A percentile compares a stretch with the other conserved stretches of the same genome.
These are phyloP conservation scores for Actinia tenebrosa DNA, from an alignment of 64 coral and sea anemone genomes.

Conservation along the genomic window DNA sequence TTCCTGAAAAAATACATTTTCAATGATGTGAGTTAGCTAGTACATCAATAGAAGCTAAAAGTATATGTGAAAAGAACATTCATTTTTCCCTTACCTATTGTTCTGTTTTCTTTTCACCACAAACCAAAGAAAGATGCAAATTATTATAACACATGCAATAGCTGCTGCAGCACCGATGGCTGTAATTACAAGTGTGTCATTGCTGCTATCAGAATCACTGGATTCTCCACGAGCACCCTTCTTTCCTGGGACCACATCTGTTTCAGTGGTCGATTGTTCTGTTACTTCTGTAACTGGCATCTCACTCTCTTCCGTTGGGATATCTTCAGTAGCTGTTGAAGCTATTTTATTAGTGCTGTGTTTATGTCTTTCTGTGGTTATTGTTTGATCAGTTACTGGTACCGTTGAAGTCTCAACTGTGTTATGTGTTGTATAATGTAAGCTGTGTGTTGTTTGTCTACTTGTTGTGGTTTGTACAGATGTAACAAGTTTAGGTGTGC, in stretches of 20 bases:
- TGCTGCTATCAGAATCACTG: background rate
- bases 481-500: too few relatives aligned
- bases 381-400: background rate
- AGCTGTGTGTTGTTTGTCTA: too few relatives aligned
- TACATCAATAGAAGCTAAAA: background rate
- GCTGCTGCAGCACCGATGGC: background rate
- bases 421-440: background rate
- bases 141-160: slow-evolving; percentile 14
- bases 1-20: background rate
- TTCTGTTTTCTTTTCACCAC: slow-evolving; percentile 7
- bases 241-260: background rate
- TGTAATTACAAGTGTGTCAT: background rate
- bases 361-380: background rate
- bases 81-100: background rate
- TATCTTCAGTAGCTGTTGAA: background rate
- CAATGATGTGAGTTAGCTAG: background rate
- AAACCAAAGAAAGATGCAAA: slow-evolving; percentile 20
- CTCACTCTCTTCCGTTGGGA: background rate
- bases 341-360: background rate
- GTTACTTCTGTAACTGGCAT: background rate
- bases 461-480: too few relatives aligned
- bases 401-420: background rate
- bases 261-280: background rate
- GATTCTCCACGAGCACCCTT: background rate
- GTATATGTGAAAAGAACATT: background rate